Base-by-base conservation (phyloP, 2,888 invertebrate genomes). In the Clistopyga incitator region DNA sequence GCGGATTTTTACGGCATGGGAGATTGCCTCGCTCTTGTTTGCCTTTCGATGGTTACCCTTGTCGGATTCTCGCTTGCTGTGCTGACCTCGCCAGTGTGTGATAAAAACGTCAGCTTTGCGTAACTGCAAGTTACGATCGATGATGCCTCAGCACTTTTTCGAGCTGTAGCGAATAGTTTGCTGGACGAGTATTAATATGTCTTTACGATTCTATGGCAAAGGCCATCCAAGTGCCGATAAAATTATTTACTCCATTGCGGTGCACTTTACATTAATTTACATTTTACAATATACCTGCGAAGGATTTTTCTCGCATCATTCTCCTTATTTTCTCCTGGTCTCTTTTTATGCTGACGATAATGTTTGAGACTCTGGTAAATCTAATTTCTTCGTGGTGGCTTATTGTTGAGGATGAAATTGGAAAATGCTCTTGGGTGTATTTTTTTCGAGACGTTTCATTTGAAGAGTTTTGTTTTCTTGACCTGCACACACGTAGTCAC, bases 1-100 rank as follows among this genome's bases (percentile, higher is more conserved):
- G 64, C 78, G 56, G 64, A 25, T 75, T 84, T 84, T 84, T 84
- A 84, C 65, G 81, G 75, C 64, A 54, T 75, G 75, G 70, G 42
- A 64, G 50, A 78, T 77, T 67, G 74, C 68, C 10, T 64, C 4
- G 74, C 61, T 23, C 29, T 59, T 45, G 59, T 54, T 76, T 59
- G 65, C 64, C 54, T 78, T 75, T 75, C 59, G 68, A 75, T 50
- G 59, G 65, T 75, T 50, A 56, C 68, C n/a, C 64, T 23, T 20
- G 18, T 67, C 52, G 45, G 23, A 74, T 65, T 52, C 23, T 29
- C 34, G 38, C 42, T 52, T 59, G 34, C 64, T 64, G 20, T 8
- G 47, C 50, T 70, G 74, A 61, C 50, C 64, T 61, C 25, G 47
- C 52, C 59, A 29, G 42, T 59, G 23, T n/a, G 65, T 34, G 78